Evolutionary conservation across 2,113 vertebrate species (phyloP).

Genomic region (Campylorhamphus procurvoides): DNA sequence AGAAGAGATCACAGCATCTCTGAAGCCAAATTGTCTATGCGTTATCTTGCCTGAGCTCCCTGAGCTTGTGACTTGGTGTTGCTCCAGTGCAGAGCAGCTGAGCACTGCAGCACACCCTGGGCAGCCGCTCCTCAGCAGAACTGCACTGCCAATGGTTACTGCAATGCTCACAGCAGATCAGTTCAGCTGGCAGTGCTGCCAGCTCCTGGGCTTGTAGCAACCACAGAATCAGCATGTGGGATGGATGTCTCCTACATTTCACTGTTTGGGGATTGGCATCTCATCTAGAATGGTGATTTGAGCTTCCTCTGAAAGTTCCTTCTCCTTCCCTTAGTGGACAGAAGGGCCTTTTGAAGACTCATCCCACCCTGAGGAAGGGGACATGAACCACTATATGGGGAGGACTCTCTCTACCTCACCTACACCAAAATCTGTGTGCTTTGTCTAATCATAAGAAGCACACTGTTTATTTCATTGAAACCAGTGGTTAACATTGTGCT

Average conservation of each 20-base stretch:
- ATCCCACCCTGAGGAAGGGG: neutral
- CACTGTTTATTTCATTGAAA: neutral
- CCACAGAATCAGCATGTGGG: neutral
- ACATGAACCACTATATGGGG: neutral
- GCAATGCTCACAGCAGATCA: neutral
- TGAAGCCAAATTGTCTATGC: neutral
- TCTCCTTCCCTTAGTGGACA: neutral
- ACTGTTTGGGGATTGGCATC: neutral
- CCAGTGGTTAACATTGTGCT: neutral
- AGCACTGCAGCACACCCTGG: accelerated
- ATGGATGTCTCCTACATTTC: neutral
- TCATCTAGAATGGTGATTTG: too few species aligned
- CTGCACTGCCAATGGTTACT: neutral
- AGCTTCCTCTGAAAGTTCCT: neutral
- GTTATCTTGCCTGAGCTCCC: neutral
- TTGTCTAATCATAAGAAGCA: neutral
- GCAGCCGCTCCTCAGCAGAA: neutral
- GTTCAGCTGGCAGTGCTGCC: neutral
- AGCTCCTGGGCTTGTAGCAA: neutral
- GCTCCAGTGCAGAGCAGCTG: neutral
- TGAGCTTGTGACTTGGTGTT: neutral
- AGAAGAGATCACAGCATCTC: neutral
- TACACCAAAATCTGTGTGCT: neutral
- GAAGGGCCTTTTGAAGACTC: neutral
- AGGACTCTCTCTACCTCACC: neutral